Conservation (phyloP, 1,140 invertebrate species). For the Pectinophora gossypiella region DNA sequence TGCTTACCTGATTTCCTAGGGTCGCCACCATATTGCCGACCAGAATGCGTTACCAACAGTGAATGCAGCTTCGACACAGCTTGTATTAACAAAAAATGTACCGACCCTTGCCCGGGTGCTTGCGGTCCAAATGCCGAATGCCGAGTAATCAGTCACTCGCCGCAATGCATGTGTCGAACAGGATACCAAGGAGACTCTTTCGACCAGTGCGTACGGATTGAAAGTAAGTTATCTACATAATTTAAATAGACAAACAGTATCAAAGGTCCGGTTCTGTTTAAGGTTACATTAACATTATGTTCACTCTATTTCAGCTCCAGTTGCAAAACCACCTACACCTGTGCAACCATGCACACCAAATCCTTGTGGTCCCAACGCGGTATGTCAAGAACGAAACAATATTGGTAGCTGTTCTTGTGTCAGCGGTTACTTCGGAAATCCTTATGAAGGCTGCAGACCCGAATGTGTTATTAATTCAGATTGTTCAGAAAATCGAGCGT, state of each 20-base stretch:
- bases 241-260: too few species aligned
- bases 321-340: conserved; percentile 32
- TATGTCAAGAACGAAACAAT: conserved; percentile 80
- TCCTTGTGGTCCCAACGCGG: conserved; percentile 83
- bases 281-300: too few species aligned
- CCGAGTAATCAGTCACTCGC: conserved; percentile 83
- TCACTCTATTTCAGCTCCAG: too few species aligned
- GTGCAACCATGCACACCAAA: conserved; percentile 59
- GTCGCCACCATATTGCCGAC: conserved; percentile 79
- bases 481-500: conserved; percentile 81
- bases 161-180: conserved; percentile 81
- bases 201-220: conserved; percentile 65
- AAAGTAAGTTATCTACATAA: too few species aligned
- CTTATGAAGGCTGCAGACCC: conserved; percentile 84
- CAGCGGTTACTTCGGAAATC: conserved; percentile 82
- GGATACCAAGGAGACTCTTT: conserved; percentile 85
- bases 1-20: conserved; percentile 83
- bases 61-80: conserved; percentile 83
- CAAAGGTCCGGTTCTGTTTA: too few species aligned
- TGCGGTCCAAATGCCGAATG: conserved; percentile 85
- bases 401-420: conserved; percentile 83
- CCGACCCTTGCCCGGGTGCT: conserved; percentile 84
- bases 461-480: conserved; percentile 85
- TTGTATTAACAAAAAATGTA: conserved; percentile 84
- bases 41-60: conserved; percentile 83